phyloP scores from a whole-genome alignment of 2,888 invertebrate species.

The Torymus auratus region DNA sequence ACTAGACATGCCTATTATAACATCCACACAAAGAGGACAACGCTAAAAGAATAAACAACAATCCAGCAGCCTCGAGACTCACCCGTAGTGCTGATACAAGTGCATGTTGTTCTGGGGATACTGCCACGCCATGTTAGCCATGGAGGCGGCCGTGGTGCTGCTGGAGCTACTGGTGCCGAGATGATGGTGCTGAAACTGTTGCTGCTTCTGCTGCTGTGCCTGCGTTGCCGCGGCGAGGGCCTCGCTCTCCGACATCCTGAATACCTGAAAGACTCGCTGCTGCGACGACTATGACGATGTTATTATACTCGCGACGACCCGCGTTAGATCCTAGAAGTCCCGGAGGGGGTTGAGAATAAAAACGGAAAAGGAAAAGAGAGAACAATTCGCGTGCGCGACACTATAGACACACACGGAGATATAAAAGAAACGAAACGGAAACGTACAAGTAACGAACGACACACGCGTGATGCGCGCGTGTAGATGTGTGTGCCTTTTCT shows the following conservation, averaged over 20 bases:
- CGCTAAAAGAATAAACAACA: neutral
- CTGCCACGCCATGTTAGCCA: conserved; percentile 76
- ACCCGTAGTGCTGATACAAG: conserved; percentile 73
- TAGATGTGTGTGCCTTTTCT: no score
- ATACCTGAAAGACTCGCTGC: conserved; percentile 34
- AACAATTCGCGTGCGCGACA: no score
- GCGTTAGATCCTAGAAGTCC: no score
- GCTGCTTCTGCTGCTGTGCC: conserved; percentile 70
- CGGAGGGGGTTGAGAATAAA: neutral
- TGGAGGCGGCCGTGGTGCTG: conserved; percentile 67
- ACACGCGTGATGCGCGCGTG: no score
- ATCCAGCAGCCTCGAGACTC: conserved; percentile 53
- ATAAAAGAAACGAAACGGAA: no score
- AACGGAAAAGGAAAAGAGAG: neutral
- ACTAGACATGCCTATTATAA: no score
- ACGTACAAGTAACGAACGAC: no score
- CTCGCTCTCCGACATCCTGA: conserved; percentile 74
- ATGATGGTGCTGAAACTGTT: conserved; percentile 26
- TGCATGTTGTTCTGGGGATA: conserved; percentile 73
- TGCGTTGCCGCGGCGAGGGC: conserved; percentile 72
- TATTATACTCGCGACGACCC: neutral
- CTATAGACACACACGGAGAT: no score
- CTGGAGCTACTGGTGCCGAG: no score
- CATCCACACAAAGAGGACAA: no score
- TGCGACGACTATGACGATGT: conserved; percentile 2